Percentiles rank a stretch among this genome's conserved stretches.
These are phyloP conservation scores for Drosophila emarginata DNA, from an alignment of 2,888 invertebrate species.

Conservation along the genomic window DNA sequence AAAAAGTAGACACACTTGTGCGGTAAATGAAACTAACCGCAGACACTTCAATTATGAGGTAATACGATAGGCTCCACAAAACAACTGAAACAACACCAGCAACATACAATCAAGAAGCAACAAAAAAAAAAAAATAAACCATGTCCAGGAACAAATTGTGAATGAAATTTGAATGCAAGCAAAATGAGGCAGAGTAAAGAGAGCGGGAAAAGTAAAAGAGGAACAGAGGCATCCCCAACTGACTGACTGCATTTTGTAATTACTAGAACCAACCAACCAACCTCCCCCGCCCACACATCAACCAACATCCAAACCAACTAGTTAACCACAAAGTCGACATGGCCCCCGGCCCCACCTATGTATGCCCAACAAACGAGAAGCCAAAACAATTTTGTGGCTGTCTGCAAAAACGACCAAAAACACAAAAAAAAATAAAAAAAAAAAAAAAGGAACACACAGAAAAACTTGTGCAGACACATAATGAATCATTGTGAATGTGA, in stretches of 20 bases:
- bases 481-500: slow-evolving; percentile 8
- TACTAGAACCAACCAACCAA: slow-evolving; percentile 27
- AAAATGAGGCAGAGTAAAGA: not conserved
- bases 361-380: slow-evolving; percentile 2
- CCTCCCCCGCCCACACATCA: slow-evolving; percentile 7
- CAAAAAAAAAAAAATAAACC: no score
- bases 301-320: slow-evolving; percentile 13
- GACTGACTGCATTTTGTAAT: slow-evolving; percentile 43
- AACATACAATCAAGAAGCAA: not conserved
- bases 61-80: slow-evolving; percentile 42
- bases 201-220: not conserved
- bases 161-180: slow-evolving; percentile 32
- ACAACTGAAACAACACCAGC: not conserved
- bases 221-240: slow-evolving; percentile 20
- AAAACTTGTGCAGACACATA: slow-evolving; percentile 2
- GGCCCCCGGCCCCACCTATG: not conserved
- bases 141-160: slow-evolving; percentile 31
- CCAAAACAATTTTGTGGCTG: slow-evolving; percentile 9
- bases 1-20: slow-evolving; percentile 15
- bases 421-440: not conserved
- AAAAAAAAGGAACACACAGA: not conserved
- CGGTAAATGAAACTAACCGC: slow-evolving; percentile 52
- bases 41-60: slow-evolving; percentile 65
- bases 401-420: slow-evolving; percentile 9
- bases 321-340: slow-evolving; percentile 12